phyloP scores from a whole-genome alignment of 2,113 vertebrate genomes.

The Gopherus evgoodei region DNA sequence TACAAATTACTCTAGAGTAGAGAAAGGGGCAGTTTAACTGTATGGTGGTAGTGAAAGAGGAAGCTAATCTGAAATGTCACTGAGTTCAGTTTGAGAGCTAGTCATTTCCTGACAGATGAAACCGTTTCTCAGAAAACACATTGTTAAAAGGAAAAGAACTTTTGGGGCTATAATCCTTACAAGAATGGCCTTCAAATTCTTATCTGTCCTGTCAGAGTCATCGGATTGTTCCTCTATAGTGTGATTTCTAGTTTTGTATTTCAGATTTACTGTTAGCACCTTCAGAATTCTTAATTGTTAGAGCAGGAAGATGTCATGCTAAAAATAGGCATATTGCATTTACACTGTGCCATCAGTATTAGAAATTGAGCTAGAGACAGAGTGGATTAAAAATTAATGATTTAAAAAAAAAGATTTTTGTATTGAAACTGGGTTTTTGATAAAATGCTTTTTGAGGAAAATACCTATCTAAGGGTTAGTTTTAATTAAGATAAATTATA shows the following conservation, averaged over 20 bases:
- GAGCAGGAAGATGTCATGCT: not conserved
- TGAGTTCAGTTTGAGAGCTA: constrained; percentile 67
- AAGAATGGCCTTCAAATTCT: not conserved
- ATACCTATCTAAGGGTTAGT: too few relatives aligned
- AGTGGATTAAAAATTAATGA: too few relatives aligned
- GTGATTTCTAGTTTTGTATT: constrained; percentile 6
- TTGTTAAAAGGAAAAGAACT: constrained; percentile 50
- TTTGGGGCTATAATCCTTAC: constrained; percentile 12
- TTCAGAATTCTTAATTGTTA: constrained; percentile 8
- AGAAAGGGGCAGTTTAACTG: constrained; percentile 35
- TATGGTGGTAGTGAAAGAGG: constrained; percentile 74
- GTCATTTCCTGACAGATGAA: constrained; percentile 80
- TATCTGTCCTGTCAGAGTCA: not conserved
- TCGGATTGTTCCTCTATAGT: not conserved
- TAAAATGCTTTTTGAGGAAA: too few relatives aligned
- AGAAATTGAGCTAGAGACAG: not conserved
- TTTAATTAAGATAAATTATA: too few relatives aligned
- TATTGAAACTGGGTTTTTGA: too few relatives aligned
- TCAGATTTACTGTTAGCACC: constrained; percentile 11
- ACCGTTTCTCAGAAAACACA: constrained; percentile 79
- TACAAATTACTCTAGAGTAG: constrained; percentile 4
- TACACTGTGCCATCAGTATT: not conserved
- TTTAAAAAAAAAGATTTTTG: too few relatives aligned
- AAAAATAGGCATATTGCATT: not conserved
- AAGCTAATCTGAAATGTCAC: constrained; percentile 73